Percentiles rank a stretch among this genome's conserved stretches.
phyloP scores from a whole-genome alignment of 2,797 vertebrate species.

The Mormyrus hasselquistii region DNA sequence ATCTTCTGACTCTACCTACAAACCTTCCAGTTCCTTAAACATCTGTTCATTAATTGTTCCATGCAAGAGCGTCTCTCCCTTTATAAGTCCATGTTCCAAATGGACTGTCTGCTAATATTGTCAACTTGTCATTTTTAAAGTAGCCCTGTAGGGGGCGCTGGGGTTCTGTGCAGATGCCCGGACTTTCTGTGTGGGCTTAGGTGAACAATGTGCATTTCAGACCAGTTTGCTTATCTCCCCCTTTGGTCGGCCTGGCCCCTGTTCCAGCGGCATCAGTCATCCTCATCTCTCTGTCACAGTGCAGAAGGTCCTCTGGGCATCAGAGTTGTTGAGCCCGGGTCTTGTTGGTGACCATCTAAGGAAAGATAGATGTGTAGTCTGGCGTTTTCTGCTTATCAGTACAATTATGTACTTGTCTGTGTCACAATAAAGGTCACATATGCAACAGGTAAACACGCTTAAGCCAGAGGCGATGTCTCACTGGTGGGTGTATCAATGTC shows the following conservation, averaged over 20 bases:
- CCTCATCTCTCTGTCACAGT: background rate
- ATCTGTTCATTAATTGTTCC: background rate
- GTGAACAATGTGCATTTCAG: background rate
- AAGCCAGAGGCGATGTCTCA: background rate
- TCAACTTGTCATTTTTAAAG: background rate
- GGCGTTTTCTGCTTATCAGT: background rate
- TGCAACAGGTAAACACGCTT: background rate
- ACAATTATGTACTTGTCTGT: background rate
- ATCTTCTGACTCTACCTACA: background rate
- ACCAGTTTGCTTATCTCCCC: background rate
- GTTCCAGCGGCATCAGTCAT: background rate
- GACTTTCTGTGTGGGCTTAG: background rate
- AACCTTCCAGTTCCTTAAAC: background rate
- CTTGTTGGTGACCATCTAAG: background rate
- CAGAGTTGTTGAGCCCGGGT: background rate
- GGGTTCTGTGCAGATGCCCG: background rate
- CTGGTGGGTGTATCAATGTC: background rate
- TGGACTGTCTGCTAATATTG: background rate
- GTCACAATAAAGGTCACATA: background rate
- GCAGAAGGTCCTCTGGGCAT: background rate
- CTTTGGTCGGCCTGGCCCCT: background rate
- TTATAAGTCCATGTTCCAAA: background rate
- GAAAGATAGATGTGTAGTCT: background rate
- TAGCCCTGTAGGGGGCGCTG: background rate
- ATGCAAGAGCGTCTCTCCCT: background rate